Conservation (phyloP, 1,140 invertebrate species). For the Mamestra configurata region DNA sequence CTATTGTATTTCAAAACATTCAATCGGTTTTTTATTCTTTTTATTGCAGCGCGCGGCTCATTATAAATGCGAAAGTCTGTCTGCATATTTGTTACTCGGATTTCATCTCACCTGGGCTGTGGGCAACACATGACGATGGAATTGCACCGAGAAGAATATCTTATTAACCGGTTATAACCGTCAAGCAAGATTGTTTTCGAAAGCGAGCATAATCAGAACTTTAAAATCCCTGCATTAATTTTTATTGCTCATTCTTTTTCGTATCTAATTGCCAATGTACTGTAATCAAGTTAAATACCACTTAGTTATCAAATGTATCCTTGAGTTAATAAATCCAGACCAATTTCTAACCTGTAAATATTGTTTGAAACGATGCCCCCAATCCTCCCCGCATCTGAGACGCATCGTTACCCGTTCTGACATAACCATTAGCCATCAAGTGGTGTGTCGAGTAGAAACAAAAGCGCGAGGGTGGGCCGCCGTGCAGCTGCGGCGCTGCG, state of each 20-base stretch:
- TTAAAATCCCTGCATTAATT: not conserved
- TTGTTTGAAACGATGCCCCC: slow-evolving; percentile 14
- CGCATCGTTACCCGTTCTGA: slow-evolving; percentile 41
- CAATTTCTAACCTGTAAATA: not conserved
- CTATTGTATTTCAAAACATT: slow-evolving; percentile 25
- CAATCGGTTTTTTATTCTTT: slow-evolving; percentile 22
- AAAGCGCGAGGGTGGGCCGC: slow-evolving; percentile 54
- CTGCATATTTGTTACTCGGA: slow-evolving; percentile 34
- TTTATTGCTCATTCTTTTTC: not conserved
- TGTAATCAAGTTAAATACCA: not conserved
- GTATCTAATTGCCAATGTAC: not conserved
- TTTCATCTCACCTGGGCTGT: slow-evolving; percentile 26
- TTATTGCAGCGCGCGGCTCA: not conserved
- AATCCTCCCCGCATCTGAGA: not conserved
- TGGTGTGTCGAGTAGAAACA: slow-evolving; percentile 51
- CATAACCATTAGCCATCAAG: slow-evolving; percentile 47
- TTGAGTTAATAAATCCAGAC: slow-evolving; percentile 7
- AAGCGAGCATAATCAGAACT: slow-evolving; percentile 14
- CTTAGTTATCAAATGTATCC: not conserved
- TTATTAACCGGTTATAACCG: not conserved
- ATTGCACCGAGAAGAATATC: not conserved
- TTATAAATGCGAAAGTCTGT: slow-evolving; percentile 29
- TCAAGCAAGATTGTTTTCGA: slow-evolving; percentile 11
- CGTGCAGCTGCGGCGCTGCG: slow-evolving; percentile 58
- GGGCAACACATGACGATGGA: slow-evolving; percentile 10